Evolutionary conservation across 2,888 invertebrate species (phyloP).

Genomic region (Heliothis peltigera): DNA sequence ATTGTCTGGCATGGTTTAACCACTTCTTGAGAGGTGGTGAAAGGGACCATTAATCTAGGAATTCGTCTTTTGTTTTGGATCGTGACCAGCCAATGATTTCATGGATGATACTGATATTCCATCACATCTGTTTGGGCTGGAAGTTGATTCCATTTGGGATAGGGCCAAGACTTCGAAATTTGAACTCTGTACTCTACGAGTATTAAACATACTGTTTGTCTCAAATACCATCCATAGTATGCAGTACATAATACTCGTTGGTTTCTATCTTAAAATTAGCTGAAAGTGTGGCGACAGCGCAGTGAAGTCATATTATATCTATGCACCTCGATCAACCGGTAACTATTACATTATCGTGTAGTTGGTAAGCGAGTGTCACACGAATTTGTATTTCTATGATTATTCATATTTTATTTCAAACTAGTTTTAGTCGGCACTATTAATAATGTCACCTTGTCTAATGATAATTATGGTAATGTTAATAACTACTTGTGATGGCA

Average conservation of each 20-base stretch:
- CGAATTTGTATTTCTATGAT: conserved; percentile 29
- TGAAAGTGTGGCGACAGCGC: conserved; percentile 53
- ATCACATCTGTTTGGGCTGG: conserved; percentile 31
- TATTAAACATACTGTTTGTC: conserved; percentile 11
- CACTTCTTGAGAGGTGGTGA: background rate
- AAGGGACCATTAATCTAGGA: background rate
- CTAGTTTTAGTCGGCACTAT: conserved; percentile 18
- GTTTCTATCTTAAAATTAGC: conserved; percentile 54
- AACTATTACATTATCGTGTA: conserved; percentile 66
- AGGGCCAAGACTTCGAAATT: conserved; percentile 42
- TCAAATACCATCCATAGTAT: conserved; percentile 6
- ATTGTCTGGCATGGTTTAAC: background rate
- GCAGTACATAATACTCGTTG: conserved; percentile 31
- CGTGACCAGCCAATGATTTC: conserved; percentile 35
- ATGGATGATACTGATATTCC: conserved; percentile 30
- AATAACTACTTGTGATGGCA: conserved; percentile 32
- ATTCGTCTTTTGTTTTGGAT: background rate
- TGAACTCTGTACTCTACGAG: conserved; percentile 24
- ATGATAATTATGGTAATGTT: conserved; percentile 2
- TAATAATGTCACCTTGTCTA: conserved; percentile 6
- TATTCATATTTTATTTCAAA: conserved; percentile 27
- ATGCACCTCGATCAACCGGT: conserved; percentile 69
- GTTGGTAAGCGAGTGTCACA: conserved; percentile 49
- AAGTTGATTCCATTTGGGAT: conserved; percentile 43
- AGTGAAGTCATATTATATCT: conserved; percentile 62